Percentiles rank a stretch among this genome's conserved stretches.
Evolutionary conservation across 2,113 vertebrate species (phyloP).

Genomic region (Gymnorhina tibicen): DNA sequence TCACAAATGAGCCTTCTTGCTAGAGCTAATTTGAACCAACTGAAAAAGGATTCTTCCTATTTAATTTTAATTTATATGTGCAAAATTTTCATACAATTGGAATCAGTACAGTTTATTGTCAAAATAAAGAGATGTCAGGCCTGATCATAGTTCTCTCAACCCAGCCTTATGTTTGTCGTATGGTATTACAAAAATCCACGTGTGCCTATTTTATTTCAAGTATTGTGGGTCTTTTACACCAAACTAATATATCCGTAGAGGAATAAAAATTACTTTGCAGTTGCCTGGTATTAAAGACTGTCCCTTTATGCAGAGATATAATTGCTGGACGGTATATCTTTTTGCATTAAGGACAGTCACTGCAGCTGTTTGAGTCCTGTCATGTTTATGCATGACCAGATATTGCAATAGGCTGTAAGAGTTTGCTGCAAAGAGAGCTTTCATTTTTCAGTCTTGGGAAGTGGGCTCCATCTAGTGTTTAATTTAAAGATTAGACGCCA

Average conservation of each 20-base stretch:
- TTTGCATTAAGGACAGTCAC: background rate
- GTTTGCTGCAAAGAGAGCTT: background rate
- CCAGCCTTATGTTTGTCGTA: background rate
- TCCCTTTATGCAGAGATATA: background rate
- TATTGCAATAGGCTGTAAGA: background rate
- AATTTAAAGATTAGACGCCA: background rate
- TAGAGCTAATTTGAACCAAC: background rate
- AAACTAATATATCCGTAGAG: background rate
- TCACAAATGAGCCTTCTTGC: background rate
- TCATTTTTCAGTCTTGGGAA: slow-evolving; percentile 43
- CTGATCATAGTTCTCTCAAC: background rate
- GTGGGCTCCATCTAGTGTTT: slow-evolving; percentile 77
- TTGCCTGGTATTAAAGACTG: background rate
- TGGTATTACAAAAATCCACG: background rate
- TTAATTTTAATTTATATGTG: background rate
- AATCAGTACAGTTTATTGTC: background rate
- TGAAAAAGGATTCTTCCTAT: background rate
- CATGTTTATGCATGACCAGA: background rate
- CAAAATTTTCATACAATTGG: background rate
- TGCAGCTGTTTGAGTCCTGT: background rate
- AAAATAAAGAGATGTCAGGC: background rate
- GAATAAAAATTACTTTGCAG: background rate
- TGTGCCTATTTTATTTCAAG: background rate
- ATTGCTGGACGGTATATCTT: background rate
- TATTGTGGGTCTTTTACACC: background rate